Base-by-base conservation (phyloP, 2,888 invertebrate genomes). In the Plutella xylostella region DNA sequence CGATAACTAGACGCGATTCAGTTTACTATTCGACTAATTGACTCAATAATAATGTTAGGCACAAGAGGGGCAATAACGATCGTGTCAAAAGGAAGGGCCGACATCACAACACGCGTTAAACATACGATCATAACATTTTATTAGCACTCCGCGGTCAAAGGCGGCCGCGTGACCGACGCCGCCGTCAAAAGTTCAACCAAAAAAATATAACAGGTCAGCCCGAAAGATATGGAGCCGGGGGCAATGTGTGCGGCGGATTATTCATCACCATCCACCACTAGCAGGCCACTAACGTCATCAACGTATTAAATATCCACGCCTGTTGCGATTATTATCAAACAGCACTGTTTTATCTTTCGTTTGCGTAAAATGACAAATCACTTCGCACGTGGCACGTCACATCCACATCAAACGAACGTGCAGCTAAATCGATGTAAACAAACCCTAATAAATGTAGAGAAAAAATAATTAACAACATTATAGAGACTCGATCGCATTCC, bases 91-190 rank as follows among this genome's bases (percentile, higher is more conserved):
- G 71, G 74, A 72, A 74, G 78, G 76, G 57, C 80, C 82, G 80
- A 77, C 82, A 73, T 72, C 77, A 67, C 69, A 75, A 76, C 78
- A 72, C 73, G 80, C 80, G 82, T 80, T 79, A 82, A 83, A 79
- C 83, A 82, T 72, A 82, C 82, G 75, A 78, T 77, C 78, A 80
- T 83, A 83, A 83, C 77, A 77, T 83, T 83, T 83, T 83, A 83
- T 83, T 83, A 79, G 83, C 78, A 75, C 72, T 65, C n/a, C n/a
- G 67, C 71, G 74, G 83, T 77, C 79, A 78, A 82, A 79, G 77
- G 78, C 79, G 74, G 75, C 77, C 79, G 78, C 78, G 71, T 63
- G 72, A 70, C 70, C 76, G 70, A 15, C 12, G 15, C 34, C 30
- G 31, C 71, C 77, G 70, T 74, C 76, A 72, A 73, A 73, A 79